These are phyloP conservation scores for Etheostoma cragini DNA, from an alignment of 2,113 vertebrate species.

Conservation along the genomic window DNA sequence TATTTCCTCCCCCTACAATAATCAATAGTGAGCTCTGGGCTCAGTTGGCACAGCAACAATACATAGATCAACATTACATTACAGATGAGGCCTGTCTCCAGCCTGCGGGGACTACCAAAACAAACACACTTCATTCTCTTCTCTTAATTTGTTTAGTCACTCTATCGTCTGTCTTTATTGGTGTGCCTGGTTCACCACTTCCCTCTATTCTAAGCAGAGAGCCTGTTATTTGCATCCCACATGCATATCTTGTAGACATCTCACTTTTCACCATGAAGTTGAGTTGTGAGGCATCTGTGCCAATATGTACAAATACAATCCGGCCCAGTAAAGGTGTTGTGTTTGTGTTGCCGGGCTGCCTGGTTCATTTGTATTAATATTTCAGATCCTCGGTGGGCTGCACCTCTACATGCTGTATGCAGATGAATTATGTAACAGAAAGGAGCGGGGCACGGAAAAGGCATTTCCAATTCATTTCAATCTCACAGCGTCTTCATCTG, in stretches of 20 bases:
- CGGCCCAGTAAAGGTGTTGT: conserved; percentile 29
- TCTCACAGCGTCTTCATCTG: conserved; percentile 46
- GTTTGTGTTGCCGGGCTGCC: conserved; percentile 49
- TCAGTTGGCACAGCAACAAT: conserved; percentile 59
- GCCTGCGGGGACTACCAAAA: conserved; percentile 47
- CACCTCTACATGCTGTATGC: conserved; percentile 42
- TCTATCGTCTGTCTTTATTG: conserved; percentile 28
- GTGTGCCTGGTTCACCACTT: conserved; percentile 7
- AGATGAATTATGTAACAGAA: conserved; percentile 75
- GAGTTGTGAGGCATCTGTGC: background rate
- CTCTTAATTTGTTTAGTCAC: conserved; percentile 28
- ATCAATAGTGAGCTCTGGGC: conserved; percentile 60
- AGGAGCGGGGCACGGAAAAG: conserved; percentile 40
- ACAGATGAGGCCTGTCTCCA: conserved; percentile 68
- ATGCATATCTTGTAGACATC: conserved; percentile 8
- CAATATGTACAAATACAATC: conserved; percentile 32
- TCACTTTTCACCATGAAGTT: conserved; percentile 7
- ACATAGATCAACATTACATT: conserved; percentile 75
- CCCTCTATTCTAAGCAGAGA: conserved; percentile 39
- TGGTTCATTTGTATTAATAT: conserved; percentile 74
- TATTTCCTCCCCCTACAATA: conserved; percentile 66
- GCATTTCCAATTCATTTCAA: conserved; percentile 68
- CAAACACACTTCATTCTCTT: conserved; percentile 43
- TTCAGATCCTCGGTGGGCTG: conserved; percentile 67
- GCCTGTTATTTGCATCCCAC: conserved; percentile 29